A percentile compares a stretch with the other conserved stretches of the same genome.
Evolutionary conservation across 1,140 invertebrate genomes (phyloP).

Genomic region (Zelostemma sp.): DNA sequence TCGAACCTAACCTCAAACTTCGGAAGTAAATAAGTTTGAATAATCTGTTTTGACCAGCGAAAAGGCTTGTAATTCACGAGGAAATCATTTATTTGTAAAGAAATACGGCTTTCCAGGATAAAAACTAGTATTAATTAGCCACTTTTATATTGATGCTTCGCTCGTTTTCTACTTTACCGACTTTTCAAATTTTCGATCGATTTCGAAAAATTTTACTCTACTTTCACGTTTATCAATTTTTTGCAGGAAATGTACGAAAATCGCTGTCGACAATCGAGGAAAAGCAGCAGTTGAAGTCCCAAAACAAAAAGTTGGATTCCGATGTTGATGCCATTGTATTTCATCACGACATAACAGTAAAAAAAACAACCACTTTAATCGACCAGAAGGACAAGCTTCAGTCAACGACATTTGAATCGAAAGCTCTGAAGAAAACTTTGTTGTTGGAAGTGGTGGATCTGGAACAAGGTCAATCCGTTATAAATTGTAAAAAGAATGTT

Average conservation of each 20-base stretch:
- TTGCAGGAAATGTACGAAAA: slow-evolving; percentile 23
- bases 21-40: slow-evolving; percentile 20
- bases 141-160: too few relatives aligned
- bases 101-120: too few relatives aligned
- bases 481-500: neutral
- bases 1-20: neutral
- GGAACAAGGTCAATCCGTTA: slow-evolving; percentile 27
- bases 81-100: too few relatives aligned
- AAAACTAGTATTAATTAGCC: too few relatives aligned
- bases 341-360: slow-evolving; percentile 25
- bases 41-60: too few relatives aligned
- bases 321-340: too few relatives aligned
- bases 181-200: too few relatives aligned
- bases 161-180: too few relatives aligned
- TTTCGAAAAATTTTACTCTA: too few relatives aligned
- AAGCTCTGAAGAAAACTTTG: slow-evolving; percentile 24
- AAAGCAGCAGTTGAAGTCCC: slow-evolving; percentile 45
- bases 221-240: slow-evolving; percentile 35
- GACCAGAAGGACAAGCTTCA: too few relatives aligned
- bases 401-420: too few relatives aligned
- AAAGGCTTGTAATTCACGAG: too few relatives aligned
- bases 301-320: slow-evolving; percentile 55
- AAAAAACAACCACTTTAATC: slow-evolving; percentile 30
- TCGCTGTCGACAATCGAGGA: slow-evolving; percentile 25
- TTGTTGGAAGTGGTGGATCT: slow-evolving; percentile 54